Base-by-base conservation (phyloP, 2,888 invertebrate genomes). In the Drosophila kambysellisi region DNA sequence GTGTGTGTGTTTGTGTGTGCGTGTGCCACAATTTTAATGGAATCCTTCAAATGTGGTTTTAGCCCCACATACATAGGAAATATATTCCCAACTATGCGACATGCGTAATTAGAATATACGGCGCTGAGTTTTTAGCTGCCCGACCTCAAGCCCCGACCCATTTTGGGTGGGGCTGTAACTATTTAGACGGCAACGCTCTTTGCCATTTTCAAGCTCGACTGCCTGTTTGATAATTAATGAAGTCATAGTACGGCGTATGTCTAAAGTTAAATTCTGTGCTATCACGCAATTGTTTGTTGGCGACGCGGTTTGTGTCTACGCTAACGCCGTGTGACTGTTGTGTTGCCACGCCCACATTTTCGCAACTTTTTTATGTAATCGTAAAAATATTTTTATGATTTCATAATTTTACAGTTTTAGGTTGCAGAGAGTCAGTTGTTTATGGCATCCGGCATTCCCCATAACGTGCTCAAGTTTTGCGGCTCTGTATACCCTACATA, bases 301-400 rank as follows among this genome's bases (percentile, higher is more conserved):
- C 56, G 54, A 11, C 35, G 35, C 4, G 41, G 61, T 68, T 67
- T 66, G 57, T 64, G 67, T 82, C 66, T 79, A 30, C 52, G 62
- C 62, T 50, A 54, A 35, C 30, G 30, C 33, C 54, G 32, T 60
- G 7, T 53, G 35, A 35, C 54, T 17, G 46, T 12, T 46, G 12
- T 70, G 50, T 43, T 43, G 81, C 59, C 84, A 82, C 74, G 82
- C 89, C 89, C 61, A 69, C 75, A 74, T 77, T 82, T 82, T 83
- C 39, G 66, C 81, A 82, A 75, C 51, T 77, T 90, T 71, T 71
- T 91, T 88, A 88, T 81, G 82, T 81, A 77, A 86, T 82, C 90
- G 84, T 89, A 90, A 90, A 89, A 91, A 77, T 91, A 88, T 82
- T 91, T 89, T 91, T 91, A 88, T 82, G 91, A 89, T 89, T 91